phyloP scores from a whole-genome alignment of 2,113 vertebrate genomes.

The Poeciliopsis turrubarensis region DNA sequence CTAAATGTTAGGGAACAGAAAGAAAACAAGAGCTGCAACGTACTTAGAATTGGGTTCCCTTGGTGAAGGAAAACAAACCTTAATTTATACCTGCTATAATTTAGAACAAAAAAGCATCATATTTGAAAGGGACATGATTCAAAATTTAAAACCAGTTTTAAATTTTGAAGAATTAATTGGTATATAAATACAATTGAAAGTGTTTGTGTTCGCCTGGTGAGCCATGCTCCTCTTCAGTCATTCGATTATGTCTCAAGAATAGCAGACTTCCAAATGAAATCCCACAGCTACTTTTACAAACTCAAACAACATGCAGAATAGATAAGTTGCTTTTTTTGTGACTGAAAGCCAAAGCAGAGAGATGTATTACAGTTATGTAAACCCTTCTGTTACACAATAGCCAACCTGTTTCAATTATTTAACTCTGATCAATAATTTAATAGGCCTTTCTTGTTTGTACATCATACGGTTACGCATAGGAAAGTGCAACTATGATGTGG shows the following conservation, averaged over 20 bases:
- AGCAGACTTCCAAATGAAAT: slow-evolving; percentile 27
- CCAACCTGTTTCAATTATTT: slow-evolving; percentile 68
- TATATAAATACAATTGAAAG: slow-evolving; percentile 22
- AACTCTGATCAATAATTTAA: slow-evolving; percentile 67
- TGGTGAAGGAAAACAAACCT: background rate
- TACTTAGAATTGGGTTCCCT: background rate
- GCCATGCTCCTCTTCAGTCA: slow-evolving; percentile 23
- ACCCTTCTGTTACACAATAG: slow-evolving; percentile 65
- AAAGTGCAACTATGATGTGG: slow-evolving; percentile 50
- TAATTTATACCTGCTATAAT: background rate
- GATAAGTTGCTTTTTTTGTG: slow-evolving; percentile 39
- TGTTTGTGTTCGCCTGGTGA: slow-evolving; percentile 19
- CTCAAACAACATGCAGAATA: slow-evolving; percentile 48
- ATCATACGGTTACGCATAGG: slow-evolving; percentile 42
- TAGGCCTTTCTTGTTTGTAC: slow-evolving; percentile 33
- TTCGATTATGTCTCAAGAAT: slow-evolving; percentile 24
- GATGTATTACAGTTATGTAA: slow-evolving; percentile 66
- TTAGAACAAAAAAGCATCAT: no score
- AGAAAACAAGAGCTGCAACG: background rate
- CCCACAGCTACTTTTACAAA: slow-evolving; percentile 35
- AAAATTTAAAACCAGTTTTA: background rate
- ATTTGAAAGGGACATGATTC: background rate
- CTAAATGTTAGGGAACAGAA: background rate
- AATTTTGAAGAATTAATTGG: slow-evolving; percentile 12
- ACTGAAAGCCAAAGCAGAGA: slow-evolving; percentile 40